phyloP scores from a whole-genome alignment of 30 jellyfish, hydroid and myxozoan species.

The Aurelia sp. region DNA sequence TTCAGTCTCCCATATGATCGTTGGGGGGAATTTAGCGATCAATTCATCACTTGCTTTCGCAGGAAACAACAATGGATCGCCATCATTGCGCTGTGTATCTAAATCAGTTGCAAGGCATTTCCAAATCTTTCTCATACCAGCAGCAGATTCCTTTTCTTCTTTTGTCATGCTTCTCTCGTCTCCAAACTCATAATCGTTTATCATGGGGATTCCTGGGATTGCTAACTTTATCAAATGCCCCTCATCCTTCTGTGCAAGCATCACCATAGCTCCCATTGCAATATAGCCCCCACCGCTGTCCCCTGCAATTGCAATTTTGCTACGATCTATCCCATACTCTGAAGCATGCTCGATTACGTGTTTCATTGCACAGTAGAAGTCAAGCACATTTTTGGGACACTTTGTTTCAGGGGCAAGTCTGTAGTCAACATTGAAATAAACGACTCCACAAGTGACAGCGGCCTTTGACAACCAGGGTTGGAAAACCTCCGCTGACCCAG shows the following conservation, averaged over 20 bases:
- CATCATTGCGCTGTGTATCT: slow-evolving; percentile 26
- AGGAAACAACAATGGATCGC: slow-evolving; percentile 55
- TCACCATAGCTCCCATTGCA: slow-evolving; percentile 44
- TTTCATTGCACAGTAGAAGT: no score
- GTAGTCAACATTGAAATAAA: not conserved
- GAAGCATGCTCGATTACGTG: no score
- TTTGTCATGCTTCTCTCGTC: slow-evolving; percentile 40
- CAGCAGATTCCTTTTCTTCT: slow-evolving; percentile 18
- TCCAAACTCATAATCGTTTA: slow-evolving; percentile 37
- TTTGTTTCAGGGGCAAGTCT: slow-evolving; percentile 58
- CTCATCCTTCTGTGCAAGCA: slow-evolving; percentile 48
- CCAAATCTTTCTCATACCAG: slow-evolving; percentile 33
- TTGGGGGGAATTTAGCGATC: slow-evolving; percentile 39
- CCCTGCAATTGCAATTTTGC: slow-evolving; percentile 35
- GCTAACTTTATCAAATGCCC: slow-evolving; percentile 32
- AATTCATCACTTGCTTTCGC: slow-evolving; percentile 41
- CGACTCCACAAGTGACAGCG: slow-evolving; percentile 16
- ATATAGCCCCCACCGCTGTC: slow-evolving; percentile 65
- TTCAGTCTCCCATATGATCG: slow-evolving; percentile 32
- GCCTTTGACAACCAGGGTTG: slow-evolving; percentile 20
- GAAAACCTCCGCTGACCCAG: slow-evolving; percentile 26
- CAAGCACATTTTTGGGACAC: slow-evolving; percentile 30
- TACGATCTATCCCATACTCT: slow-evolving; percentile 37
- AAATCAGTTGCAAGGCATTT: slow-evolving; percentile 34
- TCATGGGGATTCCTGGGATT: slow-evolving; percentile 36